Conservation (phyloP, 2,113 vertebrate genomes). For the Myotis davidii region DNA sequence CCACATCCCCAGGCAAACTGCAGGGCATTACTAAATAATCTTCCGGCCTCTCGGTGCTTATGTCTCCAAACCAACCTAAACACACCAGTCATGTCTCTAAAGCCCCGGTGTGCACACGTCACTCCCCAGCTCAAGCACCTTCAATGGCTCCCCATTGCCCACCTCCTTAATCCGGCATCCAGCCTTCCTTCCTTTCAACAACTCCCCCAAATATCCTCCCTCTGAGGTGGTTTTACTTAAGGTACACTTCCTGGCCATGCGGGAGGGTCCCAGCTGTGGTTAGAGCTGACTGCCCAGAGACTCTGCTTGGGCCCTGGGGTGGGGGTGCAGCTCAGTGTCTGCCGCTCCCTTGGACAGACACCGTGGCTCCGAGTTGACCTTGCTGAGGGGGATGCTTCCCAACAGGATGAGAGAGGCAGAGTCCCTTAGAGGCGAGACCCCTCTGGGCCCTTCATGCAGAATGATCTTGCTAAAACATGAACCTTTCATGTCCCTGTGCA, state of each 20-base stretch:
- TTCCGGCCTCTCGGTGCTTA: not conserved
- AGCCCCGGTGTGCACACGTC: not conserved
- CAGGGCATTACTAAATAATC: not conserved
- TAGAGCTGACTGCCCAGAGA: not conserved
- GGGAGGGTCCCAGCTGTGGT: not conserved
- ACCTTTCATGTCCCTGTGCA: not conserved
- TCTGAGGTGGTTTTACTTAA: not conserved
- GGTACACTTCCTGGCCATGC: not conserved
- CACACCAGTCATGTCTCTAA: not conserved
- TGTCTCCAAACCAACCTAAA: not conserved
- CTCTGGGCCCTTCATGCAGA: not conserved
- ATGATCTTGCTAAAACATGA: not conserved
- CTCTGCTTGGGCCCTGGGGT: not conserved
- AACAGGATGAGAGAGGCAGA: not conserved
- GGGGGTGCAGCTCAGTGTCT: not conserved
- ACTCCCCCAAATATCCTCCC: not conserved
- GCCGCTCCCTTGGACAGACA: not conserved
- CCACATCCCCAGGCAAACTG: not conserved
- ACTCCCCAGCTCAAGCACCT: not conserved
- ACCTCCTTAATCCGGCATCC: not conserved
- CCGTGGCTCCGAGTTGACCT: not conserved
- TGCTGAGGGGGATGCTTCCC: not conserved
- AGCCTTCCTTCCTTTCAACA: not conserved
- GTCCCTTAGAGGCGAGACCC: not conserved
- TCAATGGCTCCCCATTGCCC: not conserved